Conservation (phyloP, 2,113 vertebrate genomes). For the Smithornis capensis region DNA sequence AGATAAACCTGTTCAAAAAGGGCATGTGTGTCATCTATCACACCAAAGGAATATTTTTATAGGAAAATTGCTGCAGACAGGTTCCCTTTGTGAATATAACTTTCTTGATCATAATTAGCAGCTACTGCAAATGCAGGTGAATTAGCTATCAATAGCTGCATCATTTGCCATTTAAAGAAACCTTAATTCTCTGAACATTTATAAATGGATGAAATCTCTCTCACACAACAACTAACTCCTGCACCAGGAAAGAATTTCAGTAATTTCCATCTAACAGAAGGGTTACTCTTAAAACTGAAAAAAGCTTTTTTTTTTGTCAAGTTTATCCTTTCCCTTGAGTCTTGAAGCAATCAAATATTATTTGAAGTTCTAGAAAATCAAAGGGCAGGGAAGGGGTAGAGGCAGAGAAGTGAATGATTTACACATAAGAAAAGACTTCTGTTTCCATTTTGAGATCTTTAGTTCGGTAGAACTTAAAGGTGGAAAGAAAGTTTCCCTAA, state of each 20-base stretch:
- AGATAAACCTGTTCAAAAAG: neutral
- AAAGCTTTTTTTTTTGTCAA: neutral
- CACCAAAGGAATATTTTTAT: neutral
- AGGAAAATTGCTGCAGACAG: neutral
- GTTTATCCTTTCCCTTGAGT: neutral
- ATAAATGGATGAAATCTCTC: neutral
- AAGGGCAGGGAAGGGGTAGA: rapidly evolving
- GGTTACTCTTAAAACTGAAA: neutral
- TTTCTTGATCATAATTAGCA: neutral
- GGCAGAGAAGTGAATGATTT: neutral
- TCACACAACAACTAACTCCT: neutral
- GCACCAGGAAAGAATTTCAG: neutral
- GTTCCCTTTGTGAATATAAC: neutral
- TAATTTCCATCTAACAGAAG: neutral
- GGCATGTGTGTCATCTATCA: neutral
- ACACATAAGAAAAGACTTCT: neutral
- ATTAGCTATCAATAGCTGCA: neutral
- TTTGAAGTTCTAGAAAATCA: neutral
- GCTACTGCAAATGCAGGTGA: neutral
- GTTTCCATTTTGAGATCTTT: neutral
- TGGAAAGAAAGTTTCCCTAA: neutral
- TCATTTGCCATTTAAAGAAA: neutral
- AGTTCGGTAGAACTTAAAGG: neutral
- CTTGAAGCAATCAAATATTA: neutral
- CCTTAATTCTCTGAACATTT: neutral